Evolutionary conservation across 1,140 invertebrate species (phyloP), one percentile per base, ranked within the genome.

Genomic region (Bactericera cockerelli): DNA sequence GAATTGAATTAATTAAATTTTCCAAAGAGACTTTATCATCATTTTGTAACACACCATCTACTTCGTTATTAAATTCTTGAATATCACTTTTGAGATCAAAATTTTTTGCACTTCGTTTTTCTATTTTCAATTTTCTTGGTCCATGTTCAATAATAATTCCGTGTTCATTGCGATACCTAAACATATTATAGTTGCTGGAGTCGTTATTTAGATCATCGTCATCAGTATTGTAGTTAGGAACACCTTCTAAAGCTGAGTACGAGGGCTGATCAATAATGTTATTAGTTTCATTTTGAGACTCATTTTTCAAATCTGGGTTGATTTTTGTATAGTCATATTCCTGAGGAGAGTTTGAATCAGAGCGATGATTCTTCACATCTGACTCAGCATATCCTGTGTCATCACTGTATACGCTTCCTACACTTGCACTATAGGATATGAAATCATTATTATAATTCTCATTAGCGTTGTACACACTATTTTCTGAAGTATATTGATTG

Each of bases 131-230:
- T 13, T 68, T 69, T 53, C 76, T 71, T 2, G 75, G 76, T 0
- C 76, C 75, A 59, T 76, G 76, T 62, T 77, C 76, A 2, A 75
- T 69, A 0, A 71, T 71, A 0, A 75, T 69, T 0, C 70, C 69
- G 2, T 70, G 63, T 49, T 60, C 59, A 42, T 61, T 49, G 49
- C 65, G 58, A 26, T 59, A 19, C 21, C 62, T 39, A 22, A 63
- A 59, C 1, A 62, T 59, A 11, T 62, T 61, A 49, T 66, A 64
- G 25, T 60, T 63, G 24, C 39, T 31, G 6, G 53, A 38, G n/a
- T 55, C 31, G 14, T 63, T 60, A 8, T 56, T n/a, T 25, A 57
- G 26, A 31, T 57, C 22, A 24, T 56, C 26, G 16, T 13, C n/a
- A 22, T 56, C 22, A 11, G 13, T n/a, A 21, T 31, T 57, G 8